Evolutionary conservation across 1,140 invertebrate species (phyloP).

Genomic region (Camponotus vicinus): DNA sequence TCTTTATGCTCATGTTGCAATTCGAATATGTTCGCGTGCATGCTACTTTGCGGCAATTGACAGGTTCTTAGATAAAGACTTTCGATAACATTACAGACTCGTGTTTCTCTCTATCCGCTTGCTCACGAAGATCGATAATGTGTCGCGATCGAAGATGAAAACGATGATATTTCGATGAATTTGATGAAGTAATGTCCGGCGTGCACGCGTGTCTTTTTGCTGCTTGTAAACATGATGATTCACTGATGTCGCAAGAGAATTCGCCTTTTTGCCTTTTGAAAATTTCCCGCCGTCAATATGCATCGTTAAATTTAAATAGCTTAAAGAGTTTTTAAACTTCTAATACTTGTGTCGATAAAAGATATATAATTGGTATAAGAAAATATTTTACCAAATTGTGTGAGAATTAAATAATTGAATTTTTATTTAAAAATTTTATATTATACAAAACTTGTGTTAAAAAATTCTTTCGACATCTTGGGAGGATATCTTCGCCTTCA

Average conservation of each 20-base stretch:
- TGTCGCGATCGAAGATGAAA: constrained; percentile 30
- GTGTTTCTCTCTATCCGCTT: constrained; percentile 47
- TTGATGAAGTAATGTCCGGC: constrained; percentile 48
- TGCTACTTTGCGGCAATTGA: constrained; percentile 62
- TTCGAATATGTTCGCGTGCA: constrained; percentile 46
- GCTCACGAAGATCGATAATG: constrained; percentile 56
- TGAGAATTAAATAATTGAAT: neutral
- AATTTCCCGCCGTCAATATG: neutral
- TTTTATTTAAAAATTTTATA: neutral
- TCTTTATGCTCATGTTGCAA: constrained; percentile 47
- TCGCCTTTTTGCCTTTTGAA: neutral
- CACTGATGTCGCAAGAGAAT: neutral
- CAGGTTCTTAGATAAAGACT: constrained; percentile 60
- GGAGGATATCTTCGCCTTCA: neutral
- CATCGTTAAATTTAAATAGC: constrained; percentile 24
- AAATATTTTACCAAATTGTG: neutral
- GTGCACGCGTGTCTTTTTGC: constrained; percentile 8
- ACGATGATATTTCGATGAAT: constrained; percentile 48
- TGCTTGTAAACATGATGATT: constrained; percentile 36
- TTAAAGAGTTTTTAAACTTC: neutral
- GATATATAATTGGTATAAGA: neutral
- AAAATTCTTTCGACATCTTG: neutral
- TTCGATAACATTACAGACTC: constrained; percentile 56
- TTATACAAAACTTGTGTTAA: neutral
- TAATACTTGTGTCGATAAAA: neutral